Evolutionary conservation across 1,140 invertebrate species (phyloP), one percentile per base, ranked within the genome.

Genomic region (Leucophenga varia): DNA sequence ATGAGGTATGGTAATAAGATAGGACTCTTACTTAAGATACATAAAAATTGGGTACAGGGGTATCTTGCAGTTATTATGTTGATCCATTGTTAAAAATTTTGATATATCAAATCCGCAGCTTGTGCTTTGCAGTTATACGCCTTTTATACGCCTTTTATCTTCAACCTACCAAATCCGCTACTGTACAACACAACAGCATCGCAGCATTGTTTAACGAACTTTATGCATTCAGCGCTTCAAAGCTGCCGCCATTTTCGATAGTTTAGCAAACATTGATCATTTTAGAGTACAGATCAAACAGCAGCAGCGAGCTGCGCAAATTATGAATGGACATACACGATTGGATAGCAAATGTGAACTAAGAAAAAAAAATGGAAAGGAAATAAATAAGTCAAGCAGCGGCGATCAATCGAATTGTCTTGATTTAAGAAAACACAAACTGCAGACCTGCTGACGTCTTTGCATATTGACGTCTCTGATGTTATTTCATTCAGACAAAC

Each of bases 241-340:
- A 40, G 44, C 46, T 50, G 44, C 46, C 32, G 46, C 52, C 16
- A 35, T 35, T 35, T 35, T 35, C 32, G n/a, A 35, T 35, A 58
- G 54, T 54, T 64, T 53, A 52, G 49, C 64, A 67, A 67, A 67
- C 57, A 69, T 54, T 64, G 37, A 41, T 53, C 58, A 52, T 30
- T 52, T 60, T 63, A 54, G 57, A 67, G 64, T 64, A 49, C 54
- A 67, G 40, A 52, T 43, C 57, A 67, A 67, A 67, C 47, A 65
- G 40, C 41, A 18, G 38, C 44, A 42, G 12, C 34, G 38, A 53
- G 36, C 20, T 21, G 16, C 59, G 64, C 31, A 49, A 63, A 55
- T 59, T 55, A 67, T 65, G 63, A 65, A 65, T 65, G 63, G 61
- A 25, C 5, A 25, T n/a, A n/a, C n/a, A n/a, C n/a, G n/a, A n/a